A percentile compares a stretch with the other conserved stretches of the same genome.
Evolutionary conservation across 2,888 invertebrate genomes (phyloP).

Genomic region (Hypomecis atomaria): DNA sequence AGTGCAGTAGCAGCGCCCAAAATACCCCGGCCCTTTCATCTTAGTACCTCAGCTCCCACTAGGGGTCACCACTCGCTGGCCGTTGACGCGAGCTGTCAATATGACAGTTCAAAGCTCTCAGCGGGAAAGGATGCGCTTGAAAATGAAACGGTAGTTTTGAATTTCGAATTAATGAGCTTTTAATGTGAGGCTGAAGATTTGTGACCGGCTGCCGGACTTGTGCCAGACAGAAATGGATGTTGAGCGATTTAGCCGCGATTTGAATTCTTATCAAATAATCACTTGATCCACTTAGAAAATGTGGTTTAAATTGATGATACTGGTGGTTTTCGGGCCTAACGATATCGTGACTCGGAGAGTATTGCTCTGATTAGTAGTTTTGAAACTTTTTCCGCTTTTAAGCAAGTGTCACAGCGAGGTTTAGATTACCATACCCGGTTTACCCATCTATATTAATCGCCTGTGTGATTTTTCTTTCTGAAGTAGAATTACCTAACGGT

Average conservation of each 20-base stretch:
- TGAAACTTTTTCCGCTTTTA: conserved; percentile 6
- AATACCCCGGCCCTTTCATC: conserved; percentile 46
- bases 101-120: conserved; percentile 62
- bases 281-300: conserved; percentile 12
- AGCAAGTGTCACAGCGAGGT: conserved; percentile 7
- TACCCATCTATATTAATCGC: conserved; percentile 11
- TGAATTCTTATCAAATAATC: conserved; percentile 1
- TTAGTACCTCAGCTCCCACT: conserved; percentile 22
- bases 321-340: conserved; percentile 8
- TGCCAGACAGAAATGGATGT: conserved; percentile 10
- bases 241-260: conserved; percentile 2
- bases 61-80: conserved; percentile 41
- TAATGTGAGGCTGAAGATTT: conserved; percentile 28
- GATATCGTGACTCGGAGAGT: conserved; percentile 3
- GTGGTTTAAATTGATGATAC: conserved; percentile 14
- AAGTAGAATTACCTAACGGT: conserved; percentile 19
- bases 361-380: not conserved
- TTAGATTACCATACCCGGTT: conserved; percentile 22
- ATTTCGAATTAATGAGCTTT: conserved; percentile 43
- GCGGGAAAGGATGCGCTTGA: conserved; percentile 52
- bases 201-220: conserved; percentile 14
- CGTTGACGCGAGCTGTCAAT: conserved; percentile 54
- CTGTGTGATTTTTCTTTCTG: conserved; percentile 18
- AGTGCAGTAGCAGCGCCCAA: conserved; percentile 54
- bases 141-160: conserved; percentile 45